Conservation (phyloP, 2,888 invertebrate genomes). For the Synanthedon formicaeformis region DNA sequence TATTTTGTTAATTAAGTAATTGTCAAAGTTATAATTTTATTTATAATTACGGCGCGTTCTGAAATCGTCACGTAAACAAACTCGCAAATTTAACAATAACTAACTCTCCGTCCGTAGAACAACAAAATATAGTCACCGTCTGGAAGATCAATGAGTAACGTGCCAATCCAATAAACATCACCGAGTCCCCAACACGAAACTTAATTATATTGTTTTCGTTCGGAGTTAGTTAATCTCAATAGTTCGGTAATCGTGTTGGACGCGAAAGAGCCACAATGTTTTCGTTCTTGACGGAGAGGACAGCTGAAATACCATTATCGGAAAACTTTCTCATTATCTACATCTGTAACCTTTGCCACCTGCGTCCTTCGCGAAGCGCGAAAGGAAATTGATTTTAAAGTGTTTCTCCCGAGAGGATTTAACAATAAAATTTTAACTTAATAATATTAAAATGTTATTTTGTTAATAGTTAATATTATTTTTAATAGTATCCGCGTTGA, state of each 20-base stretch:
- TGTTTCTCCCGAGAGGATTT: too few species aligned
- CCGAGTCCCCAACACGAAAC: conserved; percentile 25
- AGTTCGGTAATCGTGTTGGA: conserved; percentile 19
- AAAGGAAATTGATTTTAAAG: not conserved
- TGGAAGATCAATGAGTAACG: conserved; percentile 22
- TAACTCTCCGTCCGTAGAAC: not conserved
- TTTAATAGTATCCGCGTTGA: too few species aligned
- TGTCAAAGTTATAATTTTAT: too few species aligned
- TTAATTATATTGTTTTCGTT: conserved; percentile 42
- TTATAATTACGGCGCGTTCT: too few species aligned
- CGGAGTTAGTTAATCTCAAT: conserved; percentile 41
- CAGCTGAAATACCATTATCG: conserved; percentile 22
- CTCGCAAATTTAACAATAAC: not conserved
- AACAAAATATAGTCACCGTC: conserved; percentile 5
- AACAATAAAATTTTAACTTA: too few species aligned
- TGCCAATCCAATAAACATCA: conserved; percentile 31
- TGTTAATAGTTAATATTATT: too few species aligned
- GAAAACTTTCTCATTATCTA: conserved; percentile 29
- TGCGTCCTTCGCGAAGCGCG: not conserved
- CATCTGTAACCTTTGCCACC: not conserved
- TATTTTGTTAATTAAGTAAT: too few species aligned
- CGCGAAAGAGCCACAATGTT: conserved; percentile 23
- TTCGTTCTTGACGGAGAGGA: conserved; percentile 27
- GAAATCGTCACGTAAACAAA: not conserved
- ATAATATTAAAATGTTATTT: too few species aligned